Evolutionary conservation across 2,797 vertebrate species (phyloP).

Genomic region (Pangasius mekongensis): DNA sequence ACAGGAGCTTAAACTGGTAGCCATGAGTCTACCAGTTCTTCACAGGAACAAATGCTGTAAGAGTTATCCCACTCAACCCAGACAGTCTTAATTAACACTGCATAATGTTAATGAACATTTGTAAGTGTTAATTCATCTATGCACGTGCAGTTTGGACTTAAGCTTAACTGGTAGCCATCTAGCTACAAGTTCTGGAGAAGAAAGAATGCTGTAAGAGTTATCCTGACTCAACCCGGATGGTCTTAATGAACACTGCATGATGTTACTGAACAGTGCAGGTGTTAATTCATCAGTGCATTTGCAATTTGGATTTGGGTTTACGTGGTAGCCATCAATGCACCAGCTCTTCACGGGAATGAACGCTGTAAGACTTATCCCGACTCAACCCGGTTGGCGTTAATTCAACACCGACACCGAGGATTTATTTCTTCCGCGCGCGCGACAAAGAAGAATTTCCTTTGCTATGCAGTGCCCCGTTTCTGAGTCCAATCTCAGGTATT

Average conservation of each 20-base stretch:
- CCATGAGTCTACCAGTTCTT: too few species aligned
- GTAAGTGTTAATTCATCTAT: neutral
- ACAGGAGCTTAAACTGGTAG: neutral
- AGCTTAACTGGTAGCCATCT: too few species aligned
- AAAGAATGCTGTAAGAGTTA: neutral
- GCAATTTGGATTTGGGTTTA: neutral
- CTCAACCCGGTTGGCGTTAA: neutral
- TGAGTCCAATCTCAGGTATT: constrained; percentile 7
- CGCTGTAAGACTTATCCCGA: neutral
- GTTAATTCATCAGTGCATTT: neutral
- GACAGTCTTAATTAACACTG: neutral
- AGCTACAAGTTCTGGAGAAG: neutral
- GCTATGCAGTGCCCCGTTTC: neutral
- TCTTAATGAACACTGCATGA: neutral
- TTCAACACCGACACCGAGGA: neutral
- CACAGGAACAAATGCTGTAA: neutral
- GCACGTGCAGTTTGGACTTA: neutral
- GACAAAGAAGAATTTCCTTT: constrained; percentile 10
- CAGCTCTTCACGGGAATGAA: neutral
- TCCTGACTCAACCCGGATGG: neutral
- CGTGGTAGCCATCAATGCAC: too few species aligned
- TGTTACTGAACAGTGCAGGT: too few species aligned
- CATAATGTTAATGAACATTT: neutral
- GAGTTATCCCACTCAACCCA: neutral
- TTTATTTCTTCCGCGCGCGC: neutral